Evolutionary conservation across 1,140 invertebrate genomes (phyloP).

Genomic region (Sipha flava): DNA sequence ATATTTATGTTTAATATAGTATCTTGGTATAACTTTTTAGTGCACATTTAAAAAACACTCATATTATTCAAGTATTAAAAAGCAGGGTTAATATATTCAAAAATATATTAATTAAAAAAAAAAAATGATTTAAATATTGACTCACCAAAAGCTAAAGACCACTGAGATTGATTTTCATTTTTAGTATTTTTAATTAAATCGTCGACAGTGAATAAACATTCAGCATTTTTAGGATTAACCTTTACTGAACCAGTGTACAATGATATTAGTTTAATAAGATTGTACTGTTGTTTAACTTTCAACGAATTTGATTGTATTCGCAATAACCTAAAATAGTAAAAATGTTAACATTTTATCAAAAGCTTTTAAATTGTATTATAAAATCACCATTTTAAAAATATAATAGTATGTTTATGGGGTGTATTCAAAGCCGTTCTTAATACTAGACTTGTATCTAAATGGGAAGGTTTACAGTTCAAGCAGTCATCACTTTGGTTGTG

Average conservation of each 20-base stretch:
- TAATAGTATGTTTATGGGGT: neutral
- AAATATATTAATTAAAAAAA: neutral
- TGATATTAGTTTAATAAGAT: neutral
- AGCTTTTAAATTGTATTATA: neutral
- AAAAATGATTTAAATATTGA: neutral
- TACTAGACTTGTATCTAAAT: constrained; percentile 1
- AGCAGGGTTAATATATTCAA: no score
- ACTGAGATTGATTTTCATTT: neutral
- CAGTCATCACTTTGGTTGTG: neutral
- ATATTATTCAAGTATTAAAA: no score
- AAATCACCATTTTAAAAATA: constrained; percentile 26
- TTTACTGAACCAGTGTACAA: neutral
- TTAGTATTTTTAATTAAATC: neutral
- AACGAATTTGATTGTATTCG: neutral
- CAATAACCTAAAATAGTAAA: neutral
- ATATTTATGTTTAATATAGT: no score
- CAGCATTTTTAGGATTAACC: neutral
- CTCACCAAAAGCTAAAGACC: neutral
- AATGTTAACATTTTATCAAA: neutral
- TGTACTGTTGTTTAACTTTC: neutral
- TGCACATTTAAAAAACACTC: no score
- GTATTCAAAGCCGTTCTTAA: neutral
- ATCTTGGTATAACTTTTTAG: no score
- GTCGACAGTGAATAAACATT: neutral
- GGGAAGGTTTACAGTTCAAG: neutral